Base-by-base conservation (phyloP, 1,140 invertebrate species). In the Eciton burchellii region DNA sequence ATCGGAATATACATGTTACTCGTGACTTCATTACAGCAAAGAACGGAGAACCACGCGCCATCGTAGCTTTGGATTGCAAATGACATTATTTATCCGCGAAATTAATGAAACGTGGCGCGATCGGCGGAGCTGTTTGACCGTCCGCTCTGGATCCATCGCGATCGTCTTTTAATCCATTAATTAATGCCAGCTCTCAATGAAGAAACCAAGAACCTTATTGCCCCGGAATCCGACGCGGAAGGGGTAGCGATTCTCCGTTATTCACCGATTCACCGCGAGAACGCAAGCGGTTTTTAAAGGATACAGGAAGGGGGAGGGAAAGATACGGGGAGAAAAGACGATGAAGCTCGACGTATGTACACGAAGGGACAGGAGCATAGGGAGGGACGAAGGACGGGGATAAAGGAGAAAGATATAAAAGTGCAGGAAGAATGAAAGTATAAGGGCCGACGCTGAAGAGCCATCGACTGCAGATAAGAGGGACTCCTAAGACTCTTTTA, bases 401-500 rank as follows among this genome's bases (percentile, higher is more conserved):
- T 60, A 83, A 84, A 84, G 82, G 77, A 84, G 88, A 89, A 87
- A 85, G 86, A 84, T 84, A 84, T 86, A 83, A 84, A 82, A 76
- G 70, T 76, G 76, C 74, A n/a, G 79, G 59, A 89, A 89, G 84
- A 89, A 85, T 86, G 59, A 84, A 85, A 82, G 89, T 85, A 88
- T 84, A 86, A 89, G 88, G 82, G 87, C 83, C 86, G 77, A 88
- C 85, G 84, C 81, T 92, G 89, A 88, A 93, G 93, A 86, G 86
- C 92, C 92, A 92, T 93, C 92, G 92, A 93, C 89, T 86, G 74
- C 88, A 89, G 92, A 93, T 92, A 92, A 92, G 90, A 91, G 90
- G 84, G 85, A 86, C 88, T 91, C 88, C 88, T 88, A 92, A 93
- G 92, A 92, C 90, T 92, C 86, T 90, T 90, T 91, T 90, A 92